phyloP scores from a whole-genome alignment of 2,888 invertebrate genomes.

The Tenthredo distinguenda region DNA sequence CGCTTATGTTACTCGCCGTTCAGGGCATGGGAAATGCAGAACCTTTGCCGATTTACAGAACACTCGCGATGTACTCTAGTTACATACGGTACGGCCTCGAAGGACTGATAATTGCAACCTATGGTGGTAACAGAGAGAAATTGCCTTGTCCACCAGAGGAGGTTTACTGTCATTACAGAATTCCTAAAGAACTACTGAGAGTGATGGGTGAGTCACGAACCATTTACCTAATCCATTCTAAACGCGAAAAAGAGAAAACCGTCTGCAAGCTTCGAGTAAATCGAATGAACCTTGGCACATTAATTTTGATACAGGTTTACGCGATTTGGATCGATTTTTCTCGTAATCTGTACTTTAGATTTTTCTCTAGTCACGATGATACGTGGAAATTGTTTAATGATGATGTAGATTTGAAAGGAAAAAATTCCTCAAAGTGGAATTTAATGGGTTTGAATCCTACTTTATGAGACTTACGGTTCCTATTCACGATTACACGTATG shows the following conservation, averaged over 20 bases:
- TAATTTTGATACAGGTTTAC: background rate
- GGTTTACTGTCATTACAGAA: conserved; percentile 88
- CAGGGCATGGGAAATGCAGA: conserved; percentile 90
- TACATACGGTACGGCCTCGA: conserved; percentile 91
- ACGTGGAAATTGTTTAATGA: background rate
- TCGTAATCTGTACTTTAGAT: background rate
- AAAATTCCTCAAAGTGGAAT: background rate
- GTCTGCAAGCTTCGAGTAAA: background rate
- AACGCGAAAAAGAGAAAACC: background rate
- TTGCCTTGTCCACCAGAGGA: conserved; percentile 87
- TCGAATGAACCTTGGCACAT: background rate
- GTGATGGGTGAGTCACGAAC: conserved; percentile 81
- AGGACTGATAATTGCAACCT: conserved; percentile 89
- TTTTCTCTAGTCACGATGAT: background rate
- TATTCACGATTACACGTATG: too few relatives aligned
- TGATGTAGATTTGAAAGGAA: background rate
- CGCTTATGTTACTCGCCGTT: conserved; percentile 92
- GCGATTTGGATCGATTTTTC: background rate
- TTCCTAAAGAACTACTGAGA: conserved; percentile 86
- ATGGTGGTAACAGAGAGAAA: conserved; percentile 87
- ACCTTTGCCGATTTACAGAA: conserved; percentile 87
- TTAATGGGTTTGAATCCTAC: background rate
- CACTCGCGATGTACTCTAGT: conserved; percentile 89
- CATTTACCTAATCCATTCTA: background rate
- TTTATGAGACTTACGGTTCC: background rate